Evolutionary conservation across 2,888 invertebrate species (phyloP).

Genomic region (Lasiommata megera): DNA sequence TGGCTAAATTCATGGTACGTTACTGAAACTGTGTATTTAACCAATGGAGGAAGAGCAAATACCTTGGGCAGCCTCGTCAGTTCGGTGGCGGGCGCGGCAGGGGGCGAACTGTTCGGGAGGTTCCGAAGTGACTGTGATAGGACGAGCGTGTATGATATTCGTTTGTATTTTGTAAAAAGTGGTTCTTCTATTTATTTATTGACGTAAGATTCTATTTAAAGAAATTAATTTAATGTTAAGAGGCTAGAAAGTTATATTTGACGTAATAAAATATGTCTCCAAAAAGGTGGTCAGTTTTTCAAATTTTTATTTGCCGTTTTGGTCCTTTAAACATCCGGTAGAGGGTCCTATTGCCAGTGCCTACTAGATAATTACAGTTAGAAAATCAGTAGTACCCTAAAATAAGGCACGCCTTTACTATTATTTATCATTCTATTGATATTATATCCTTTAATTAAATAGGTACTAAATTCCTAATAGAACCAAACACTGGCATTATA

Average conservation of each 20-base stretch:
- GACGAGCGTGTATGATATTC: constrained; percentile 49
- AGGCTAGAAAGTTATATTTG: constrained; percentile 66
- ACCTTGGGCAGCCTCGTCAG: neutral
- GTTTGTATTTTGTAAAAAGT: constrained; percentile 57
- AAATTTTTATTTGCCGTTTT: neutral
- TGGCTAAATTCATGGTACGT: neutral
- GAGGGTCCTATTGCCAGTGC: too few relatives aligned
- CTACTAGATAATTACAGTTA: too few relatives aligned
- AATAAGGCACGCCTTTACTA: too few relatives aligned
- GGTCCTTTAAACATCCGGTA: neutral
- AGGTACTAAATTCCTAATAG: too few relatives aligned
- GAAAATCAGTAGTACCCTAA: too few relatives aligned
- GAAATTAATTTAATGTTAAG: constrained; percentile 65
- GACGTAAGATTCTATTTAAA: constrained; percentile 69
- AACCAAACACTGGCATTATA: too few relatives aligned
- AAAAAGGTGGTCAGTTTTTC: constrained; percentile 4
- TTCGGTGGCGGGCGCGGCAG: neutral
- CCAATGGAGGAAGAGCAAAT: neutral
- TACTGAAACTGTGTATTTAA: neutral
- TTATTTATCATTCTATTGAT: too few relatives aligned
- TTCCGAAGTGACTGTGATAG: constrained; percentile 64
- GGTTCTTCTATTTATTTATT: constrained; percentile 76
- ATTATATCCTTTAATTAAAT: too few relatives aligned
- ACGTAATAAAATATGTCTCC: constrained; percentile 63
- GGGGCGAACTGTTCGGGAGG: constrained; percentile 25